A percentile compares a stretch with the other conserved stretches of the same genome.
Conservation (phyloP, 2,113 vertebrate genomes). For the Alectura lathami region DNA sequence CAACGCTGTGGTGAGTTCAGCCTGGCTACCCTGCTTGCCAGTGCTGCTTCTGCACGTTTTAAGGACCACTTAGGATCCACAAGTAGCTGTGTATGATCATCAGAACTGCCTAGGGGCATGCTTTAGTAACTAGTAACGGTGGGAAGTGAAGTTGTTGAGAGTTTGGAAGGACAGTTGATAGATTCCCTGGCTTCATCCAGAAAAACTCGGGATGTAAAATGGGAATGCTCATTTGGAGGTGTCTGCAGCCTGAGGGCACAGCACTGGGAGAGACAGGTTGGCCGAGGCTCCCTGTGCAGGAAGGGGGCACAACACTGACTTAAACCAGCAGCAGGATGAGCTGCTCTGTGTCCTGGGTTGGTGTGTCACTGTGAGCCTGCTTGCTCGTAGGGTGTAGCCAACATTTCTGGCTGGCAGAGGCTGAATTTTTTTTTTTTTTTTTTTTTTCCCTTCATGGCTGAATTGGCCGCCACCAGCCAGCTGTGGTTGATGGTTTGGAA, state of each 20-base stretch:
- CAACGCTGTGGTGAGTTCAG: not conserved
- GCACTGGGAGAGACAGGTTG: not conserved
- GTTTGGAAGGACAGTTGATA: not conserved
- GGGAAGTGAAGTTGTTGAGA: not conserved
- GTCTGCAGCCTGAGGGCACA: not conserved
- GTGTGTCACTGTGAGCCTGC: not conserved
- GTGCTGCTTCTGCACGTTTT: not conserved
- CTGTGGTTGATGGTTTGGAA: not conserved
- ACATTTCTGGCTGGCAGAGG: not conserved
- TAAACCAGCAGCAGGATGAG: not conserved
- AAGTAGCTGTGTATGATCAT: not conserved
- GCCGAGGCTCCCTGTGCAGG: not conserved
- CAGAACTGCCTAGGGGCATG: not conserved
- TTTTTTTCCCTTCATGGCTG: not conserved
- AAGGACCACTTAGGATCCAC: not conserved
- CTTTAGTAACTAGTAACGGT: not conserved
- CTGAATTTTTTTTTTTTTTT: not conserved
- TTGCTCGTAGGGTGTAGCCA: not conserved
- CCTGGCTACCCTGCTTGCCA: not conserved
- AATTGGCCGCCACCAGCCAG: not conserved
- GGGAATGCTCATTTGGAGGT: not conserved
- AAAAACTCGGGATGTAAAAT: not conserved
- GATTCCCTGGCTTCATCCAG: not conserved
- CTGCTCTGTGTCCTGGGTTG: not conserved
- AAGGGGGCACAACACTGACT: not conserved